Conservation (phyloP, 2,797 vertebrate genomes). For the Rallus crepitans region DNA sequence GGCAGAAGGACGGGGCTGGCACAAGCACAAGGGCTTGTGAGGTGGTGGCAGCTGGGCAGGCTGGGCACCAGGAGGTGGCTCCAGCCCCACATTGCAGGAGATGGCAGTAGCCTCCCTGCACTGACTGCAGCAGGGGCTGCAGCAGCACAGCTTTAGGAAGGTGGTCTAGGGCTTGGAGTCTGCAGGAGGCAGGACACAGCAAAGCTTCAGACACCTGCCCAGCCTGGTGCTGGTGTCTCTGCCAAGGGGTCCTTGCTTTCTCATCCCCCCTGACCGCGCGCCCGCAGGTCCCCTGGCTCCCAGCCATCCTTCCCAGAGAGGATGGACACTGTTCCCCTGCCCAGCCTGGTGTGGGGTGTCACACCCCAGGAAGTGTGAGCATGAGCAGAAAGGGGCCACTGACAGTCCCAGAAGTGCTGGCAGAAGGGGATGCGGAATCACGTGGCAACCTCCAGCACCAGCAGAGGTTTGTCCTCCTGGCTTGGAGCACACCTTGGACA, state of each 20-base stretch:
- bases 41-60: background rate
- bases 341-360: background rate
- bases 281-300: fast-evolving
- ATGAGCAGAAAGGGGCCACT: fast-evolving
- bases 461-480: background rate
- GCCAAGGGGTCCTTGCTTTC: background rate
- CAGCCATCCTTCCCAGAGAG: background rate
- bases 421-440: background rate
- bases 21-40: fast-evolving
- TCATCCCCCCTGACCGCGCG: background rate
- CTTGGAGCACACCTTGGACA: background rate
- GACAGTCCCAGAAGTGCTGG: background rate
- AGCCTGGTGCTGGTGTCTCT: background rate
- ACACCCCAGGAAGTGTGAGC: background rate
- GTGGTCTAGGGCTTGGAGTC: background rate
- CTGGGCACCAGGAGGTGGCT: background rate
- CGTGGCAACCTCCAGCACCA: background rate
- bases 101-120: fast-evolving
- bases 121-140: background rate
- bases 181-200: background rate
- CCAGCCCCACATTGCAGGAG: background rate
- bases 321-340: background rate
- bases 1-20: background rate
- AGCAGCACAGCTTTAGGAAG: background rate
- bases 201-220: background rate